phyloP scores from a whole-genome alignment of 2,888 invertebrate genomes.

The Campoletis raptor region DNA sequence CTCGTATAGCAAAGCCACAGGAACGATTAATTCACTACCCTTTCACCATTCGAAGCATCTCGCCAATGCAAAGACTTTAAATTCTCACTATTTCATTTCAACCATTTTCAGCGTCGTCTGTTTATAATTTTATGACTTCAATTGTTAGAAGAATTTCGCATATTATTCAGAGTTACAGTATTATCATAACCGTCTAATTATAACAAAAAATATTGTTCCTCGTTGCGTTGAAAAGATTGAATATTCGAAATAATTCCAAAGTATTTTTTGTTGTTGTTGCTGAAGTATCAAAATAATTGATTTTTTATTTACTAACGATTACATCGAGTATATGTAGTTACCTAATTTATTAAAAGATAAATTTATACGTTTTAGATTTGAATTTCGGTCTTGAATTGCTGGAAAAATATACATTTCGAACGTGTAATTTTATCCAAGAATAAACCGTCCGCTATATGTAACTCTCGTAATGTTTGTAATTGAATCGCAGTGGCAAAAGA shows the following conservation, averaged over 20 bases:
- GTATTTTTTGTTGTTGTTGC: too few relatives aligned
- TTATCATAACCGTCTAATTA: background rate
- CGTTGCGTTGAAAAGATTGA: background rate
- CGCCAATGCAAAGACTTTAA: constrained; percentile 2
- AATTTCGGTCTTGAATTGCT: too few relatives aligned
- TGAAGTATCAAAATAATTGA: too few relatives aligned
- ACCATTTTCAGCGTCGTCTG: background rate
- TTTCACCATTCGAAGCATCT: constrained; percentile 10
- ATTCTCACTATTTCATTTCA: background rate
- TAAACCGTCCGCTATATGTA: background rate
- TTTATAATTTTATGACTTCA: background rate
- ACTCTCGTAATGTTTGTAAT: background rate
- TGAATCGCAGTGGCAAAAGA: too few relatives aligned
- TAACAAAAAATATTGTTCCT: background rate
- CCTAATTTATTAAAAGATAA: too few relatives aligned
- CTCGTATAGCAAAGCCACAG: background rate
- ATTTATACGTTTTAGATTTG: too few relatives aligned
- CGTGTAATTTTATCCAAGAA: background rate
- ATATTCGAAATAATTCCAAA: background rate
- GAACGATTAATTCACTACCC: constrained; percentile 13
- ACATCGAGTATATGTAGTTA: too few relatives aligned
- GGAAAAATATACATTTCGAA: background rate
- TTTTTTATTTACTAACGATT: too few relatives aligned
- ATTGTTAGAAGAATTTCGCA: background rate
- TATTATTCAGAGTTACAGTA: background rate